These are phyloP conservation scores for Drosophila nr. medialis DNA, from an alignment of 2,888 invertebrate genomes.

Conservation along the genomic window DNA sequence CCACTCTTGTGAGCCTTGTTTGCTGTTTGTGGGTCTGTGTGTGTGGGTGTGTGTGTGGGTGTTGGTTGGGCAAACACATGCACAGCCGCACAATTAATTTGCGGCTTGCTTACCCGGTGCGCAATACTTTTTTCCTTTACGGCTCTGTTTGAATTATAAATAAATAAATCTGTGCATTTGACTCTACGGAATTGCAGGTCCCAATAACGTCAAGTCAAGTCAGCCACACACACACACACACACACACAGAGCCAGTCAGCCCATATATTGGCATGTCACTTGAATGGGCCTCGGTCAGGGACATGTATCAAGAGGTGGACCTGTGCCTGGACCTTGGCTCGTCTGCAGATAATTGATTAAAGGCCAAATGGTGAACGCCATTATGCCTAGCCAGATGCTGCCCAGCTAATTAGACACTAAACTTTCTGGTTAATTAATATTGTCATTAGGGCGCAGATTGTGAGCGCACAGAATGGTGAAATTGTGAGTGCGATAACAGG, in stretches of 20 bases:
- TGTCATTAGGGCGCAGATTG: conserved; percentile 62
- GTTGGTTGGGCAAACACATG: conserved; percentile 43
- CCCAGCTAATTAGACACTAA: conserved; percentile 68
- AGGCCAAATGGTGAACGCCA: conserved; percentile 19
- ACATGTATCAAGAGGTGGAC: background rate
- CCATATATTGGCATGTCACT: conserved; percentile 40
- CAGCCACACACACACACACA: conserved; percentile 8
- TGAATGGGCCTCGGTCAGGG: background rate
- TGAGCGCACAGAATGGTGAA: conserved; percentile 11
- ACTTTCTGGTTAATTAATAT: conserved; percentile 74
- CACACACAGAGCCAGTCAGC: background rate
- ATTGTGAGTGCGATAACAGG: conserved; percentile 7
- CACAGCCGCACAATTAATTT: conserved; percentile 70
- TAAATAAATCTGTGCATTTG: conserved; percentile 71
- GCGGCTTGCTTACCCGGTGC: conserved; percentile 45
- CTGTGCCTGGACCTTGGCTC: conserved; percentile 5
- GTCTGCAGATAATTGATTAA: conserved; percentile 48
- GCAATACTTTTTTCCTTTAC: conserved; percentile 13
- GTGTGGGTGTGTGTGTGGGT: conserved; percentile 8
- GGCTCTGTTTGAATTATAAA: conserved; percentile 59
- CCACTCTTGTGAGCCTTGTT: conserved; percentile 25
- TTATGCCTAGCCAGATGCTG: conserved; percentile 31
- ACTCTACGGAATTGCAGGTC: conserved; percentile 53
- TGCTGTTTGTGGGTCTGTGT: conserved; percentile 7
- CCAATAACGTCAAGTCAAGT: conserved; percentile 61